These are phyloP conservation scores for Cactoblastis cactorum DNA, from an alignment of 2,888 invertebrate species.

Conservation along the genomic window DNA sequence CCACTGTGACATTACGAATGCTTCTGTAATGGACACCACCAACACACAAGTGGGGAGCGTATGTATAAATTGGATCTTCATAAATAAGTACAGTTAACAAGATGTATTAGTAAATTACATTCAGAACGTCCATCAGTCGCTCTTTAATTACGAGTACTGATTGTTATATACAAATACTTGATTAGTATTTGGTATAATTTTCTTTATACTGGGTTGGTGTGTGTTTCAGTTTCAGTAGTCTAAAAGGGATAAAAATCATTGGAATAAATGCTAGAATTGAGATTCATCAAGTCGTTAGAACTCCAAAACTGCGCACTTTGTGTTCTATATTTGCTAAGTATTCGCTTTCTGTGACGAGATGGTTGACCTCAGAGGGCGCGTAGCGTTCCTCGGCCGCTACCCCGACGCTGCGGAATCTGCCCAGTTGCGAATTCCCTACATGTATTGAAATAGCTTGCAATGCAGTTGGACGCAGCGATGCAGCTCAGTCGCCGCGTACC, in stretches of 20 bases:
- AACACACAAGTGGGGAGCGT: background rate
- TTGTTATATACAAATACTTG: too few species aligned
- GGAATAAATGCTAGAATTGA: too few species aligned
- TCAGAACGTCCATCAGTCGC: too few species aligned
- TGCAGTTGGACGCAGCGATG: slow-evolving; percentile 50
- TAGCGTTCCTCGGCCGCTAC: slow-evolving; percentile 27
- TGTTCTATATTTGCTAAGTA: background rate
- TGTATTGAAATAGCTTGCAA: slow-evolving; percentile 72
- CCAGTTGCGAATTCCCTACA: slow-evolving; percentile 64
- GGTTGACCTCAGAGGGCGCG: slow-evolving; percentile 42
- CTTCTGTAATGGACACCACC: slow-evolving; percentile 61
- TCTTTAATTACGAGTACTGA: too few species aligned
- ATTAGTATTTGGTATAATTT: too few species aligned
- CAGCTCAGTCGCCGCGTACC: slow-evolving; percentile 56
- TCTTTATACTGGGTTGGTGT: too few species aligned
- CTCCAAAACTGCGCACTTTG: background rate
- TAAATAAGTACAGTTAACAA: too few species aligned
- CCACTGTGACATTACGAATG: slow-evolving; percentile 44
- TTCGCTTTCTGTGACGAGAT: slow-evolving; percentile 27
- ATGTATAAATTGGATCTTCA: too few species aligned
- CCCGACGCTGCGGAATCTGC: slow-evolving; percentile 50
- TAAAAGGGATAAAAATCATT: too few species aligned
- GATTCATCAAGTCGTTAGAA: background rate
- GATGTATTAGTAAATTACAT: too few species aligned
- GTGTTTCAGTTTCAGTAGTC: too few species aligned